Conservation (phyloP, 2,888 invertebrate species). For the Macrosoma leucophasiata region DNA sequence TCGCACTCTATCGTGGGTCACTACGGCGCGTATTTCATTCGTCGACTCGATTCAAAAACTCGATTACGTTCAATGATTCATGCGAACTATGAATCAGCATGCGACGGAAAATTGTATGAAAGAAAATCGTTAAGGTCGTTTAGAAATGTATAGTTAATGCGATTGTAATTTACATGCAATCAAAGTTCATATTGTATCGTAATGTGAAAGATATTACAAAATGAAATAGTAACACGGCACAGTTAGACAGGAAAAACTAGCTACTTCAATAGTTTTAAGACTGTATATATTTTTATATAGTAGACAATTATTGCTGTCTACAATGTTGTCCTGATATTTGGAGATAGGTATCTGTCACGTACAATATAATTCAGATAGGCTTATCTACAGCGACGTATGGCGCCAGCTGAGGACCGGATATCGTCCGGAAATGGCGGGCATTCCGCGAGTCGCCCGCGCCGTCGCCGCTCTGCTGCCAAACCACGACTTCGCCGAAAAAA, state of each 20-base stretch:
- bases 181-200: too few species aligned
- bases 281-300: too few species aligned
- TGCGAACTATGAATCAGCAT: conserved; percentile 62
- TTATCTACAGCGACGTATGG: conserved; percentile 48
- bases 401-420: conserved; percentile 59
- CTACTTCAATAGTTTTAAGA: too few species aligned
- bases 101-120: conserved; percentile 50
- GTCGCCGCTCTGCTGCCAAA: conserved; percentile 35
- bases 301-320: too few species aligned
- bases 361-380: conserved; percentile 30
- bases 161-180: too few species aligned
- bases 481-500: conserved; percentile 53
- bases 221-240: too few species aligned
- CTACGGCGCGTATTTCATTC: conserved; percentile 68
- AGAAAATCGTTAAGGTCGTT: conserved; percentile 19
- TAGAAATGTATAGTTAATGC: too few species aligned
- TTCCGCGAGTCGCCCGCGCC: conserved; percentile 65
- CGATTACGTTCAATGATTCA: conserved; percentile 71
- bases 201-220: too few species aligned
- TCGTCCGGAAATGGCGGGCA: conserved; percentile 72
- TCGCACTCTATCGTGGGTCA: conserved; percentile 64
- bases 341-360: too few species aligned
- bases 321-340: too few species aligned
- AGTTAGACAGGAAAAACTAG: too few species aligned
- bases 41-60: conserved; percentile 71